Conservation (phyloP, 2,797 vertebrate genomes). For the Acestrorhynchus altus region DNA sequence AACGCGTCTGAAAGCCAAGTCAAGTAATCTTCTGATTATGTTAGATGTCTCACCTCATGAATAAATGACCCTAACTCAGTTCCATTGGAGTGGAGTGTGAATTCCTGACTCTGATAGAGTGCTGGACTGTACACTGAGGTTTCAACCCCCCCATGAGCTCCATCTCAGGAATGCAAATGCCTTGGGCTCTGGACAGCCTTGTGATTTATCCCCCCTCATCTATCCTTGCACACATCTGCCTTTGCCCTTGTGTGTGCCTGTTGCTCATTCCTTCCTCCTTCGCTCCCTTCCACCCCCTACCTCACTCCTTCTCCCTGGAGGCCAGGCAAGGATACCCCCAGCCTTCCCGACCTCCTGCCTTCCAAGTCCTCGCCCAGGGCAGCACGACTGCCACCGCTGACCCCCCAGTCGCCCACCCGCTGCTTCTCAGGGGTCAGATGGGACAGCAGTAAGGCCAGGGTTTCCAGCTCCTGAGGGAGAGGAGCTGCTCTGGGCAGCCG, state of each 20-base stretch:
- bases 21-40: conserved; percentile 4
- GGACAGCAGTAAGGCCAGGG: conserved; percentile 29
- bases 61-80: conserved; percentile 19
- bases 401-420: conserved; percentile 38
- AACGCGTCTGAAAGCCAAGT: background rate
- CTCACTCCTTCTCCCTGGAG: conserved; percentile 69
- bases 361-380: conserved; percentile 38
- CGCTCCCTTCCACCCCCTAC: conserved; percentile 41
- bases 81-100: conserved; percentile 22
- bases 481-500: conserved; percentile 21
- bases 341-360: conserved; percentile 66
- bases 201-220: conserved; percentile 83
- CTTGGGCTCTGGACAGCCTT: conserved; percentile 74
- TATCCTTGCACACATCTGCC: conserved; percentile 84
- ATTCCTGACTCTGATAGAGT: conserved; percentile 26
- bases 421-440: conserved; percentile 36
- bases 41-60: conserved; percentile 23
- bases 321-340: conserved; percentile 67
- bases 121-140: conserved; percentile 34
- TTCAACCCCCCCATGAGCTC: conserved; percentile 70
- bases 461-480: conserved; percentile 30
- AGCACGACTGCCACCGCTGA: conserved; percentile 36
- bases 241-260: conserved; percentile 83
- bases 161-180: conserved; percentile 85
- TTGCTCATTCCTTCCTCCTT: conserved; percentile 76